These are phyloP conservation scores for Raja brachyura DNA, from an alignment of 2,113 vertebrate genomes.

Conservation along the genomic window DNA sequence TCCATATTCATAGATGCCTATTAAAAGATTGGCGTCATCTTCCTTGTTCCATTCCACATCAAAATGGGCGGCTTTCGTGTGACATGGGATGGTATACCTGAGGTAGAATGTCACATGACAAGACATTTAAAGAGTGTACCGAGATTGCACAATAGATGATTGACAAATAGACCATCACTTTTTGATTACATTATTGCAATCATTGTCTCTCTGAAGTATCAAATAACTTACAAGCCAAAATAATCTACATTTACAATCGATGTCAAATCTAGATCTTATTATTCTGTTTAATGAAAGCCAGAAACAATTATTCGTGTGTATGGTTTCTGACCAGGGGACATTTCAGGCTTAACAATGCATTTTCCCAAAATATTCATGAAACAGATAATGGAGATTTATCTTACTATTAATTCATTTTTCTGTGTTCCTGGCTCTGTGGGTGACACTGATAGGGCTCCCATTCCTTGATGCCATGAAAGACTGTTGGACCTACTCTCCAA, in stretches of 20 bases:
- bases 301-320: background rate
- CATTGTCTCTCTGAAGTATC: background rate
- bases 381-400: too few species aligned
- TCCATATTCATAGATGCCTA: conserved; percentile 96
- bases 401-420: background rate
- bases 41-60: conserved; percentile 96
- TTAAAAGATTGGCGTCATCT: conserved; percentile 90
- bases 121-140: background rate
- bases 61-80: conserved; percentile 95
- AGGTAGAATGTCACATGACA: conserved; percentile 20
- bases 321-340: too few species aligned
- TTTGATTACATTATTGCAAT: background rate
- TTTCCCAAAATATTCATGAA: background rate
- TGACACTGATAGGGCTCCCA: background rate
- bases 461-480: background rate
- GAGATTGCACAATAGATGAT: background rate
- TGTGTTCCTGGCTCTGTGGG: too few species aligned
- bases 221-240: background rate
- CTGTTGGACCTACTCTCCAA: background rate
- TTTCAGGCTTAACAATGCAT: background rate
- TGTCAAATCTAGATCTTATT: background rate
- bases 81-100: conserved; percentile 88
- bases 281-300: background rate
- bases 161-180: background rate
- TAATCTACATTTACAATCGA: too few species aligned